Percentiles rank a stretch among this genome's conserved stretches.
Evolutionary conservation across 2,797 vertebrate species (phyloP).

Genomic region (Euphonia xanthogaster): DNA sequence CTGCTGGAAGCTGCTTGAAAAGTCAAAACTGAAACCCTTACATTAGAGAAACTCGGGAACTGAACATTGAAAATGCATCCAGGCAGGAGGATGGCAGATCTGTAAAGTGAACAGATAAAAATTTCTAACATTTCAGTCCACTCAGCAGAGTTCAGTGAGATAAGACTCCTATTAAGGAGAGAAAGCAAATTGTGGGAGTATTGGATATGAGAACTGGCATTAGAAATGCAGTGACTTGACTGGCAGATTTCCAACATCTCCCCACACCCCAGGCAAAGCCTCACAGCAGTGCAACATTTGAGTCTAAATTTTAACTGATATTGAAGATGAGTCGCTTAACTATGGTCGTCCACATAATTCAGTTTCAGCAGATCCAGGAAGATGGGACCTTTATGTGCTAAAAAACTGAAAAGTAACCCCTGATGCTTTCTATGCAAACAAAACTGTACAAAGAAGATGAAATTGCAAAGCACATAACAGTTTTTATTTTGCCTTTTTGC

Average conservation of each 20-base stretch:
- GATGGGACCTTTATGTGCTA: background rate
- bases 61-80: background rate
- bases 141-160: background rate
- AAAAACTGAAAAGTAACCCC: background rate
- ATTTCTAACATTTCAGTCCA: conserved; percentile 14
- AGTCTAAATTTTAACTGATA: background rate
- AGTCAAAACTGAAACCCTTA: background rate
- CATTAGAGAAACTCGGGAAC: background rate
- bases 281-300: background rate
- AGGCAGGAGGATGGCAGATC: background rate
- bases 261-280: background rate
- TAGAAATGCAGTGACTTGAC: background rate
- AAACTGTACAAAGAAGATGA: background rate
- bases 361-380: background rate
- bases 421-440: background rate
- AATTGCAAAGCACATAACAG: background rate
- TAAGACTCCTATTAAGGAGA: background rate
- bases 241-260: background rate
- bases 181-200: background rate
- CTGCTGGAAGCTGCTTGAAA: background rate
- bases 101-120: background rate
- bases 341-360: background rate
- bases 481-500: background rate
- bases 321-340: background rate
- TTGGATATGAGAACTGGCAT: background rate